Base-by-base conservation (phyloP, 2,888 invertebrate genomes). In the Anticlea derivata region DNA sequence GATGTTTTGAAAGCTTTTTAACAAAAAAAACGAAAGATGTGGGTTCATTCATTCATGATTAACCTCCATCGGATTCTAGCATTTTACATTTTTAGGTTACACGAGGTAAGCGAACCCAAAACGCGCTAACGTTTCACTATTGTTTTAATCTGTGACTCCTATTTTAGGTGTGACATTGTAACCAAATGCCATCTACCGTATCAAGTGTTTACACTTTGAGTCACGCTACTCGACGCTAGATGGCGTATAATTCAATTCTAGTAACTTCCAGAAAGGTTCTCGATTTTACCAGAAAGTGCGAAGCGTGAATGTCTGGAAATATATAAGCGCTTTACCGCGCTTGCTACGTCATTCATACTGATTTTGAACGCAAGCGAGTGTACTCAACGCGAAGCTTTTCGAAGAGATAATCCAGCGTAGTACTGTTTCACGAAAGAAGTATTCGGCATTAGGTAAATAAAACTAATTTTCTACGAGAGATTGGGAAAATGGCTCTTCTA, bases 401-500 rank as follows among this genome's bases (percentile, higher is more conserved):
- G 40, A 44, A 29, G 34, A 22, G 35, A 11, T 12, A 8, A n/a
- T 8, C 29, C 1, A 7, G 17, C 17, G 17, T n/a, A n/a, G n/a
- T n/a, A n/a, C n/a, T n/a, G n/a, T n/a, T n/a, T n/a, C n/a, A n/a
- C n/a, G n/a, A 7, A 7, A 22, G 11, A 22, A 13, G 13, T 27
- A 13, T 33, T 17, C 17, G 8, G 5, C 17, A 17, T n/a, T n/a
- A n/a, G n/a, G n/a, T n/a, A n/a, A n/a, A n/a, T n/a, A n/a, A n/a
- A n/a, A n/a, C n/a, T n/a, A n/a, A n/a, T n/a, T n/a, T n/a, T 8
- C 27, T 27, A 10, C 27, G 5, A 27, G 1, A n/a, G 1, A 26
- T 26, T 26, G 24, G 5, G 30, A 17, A 49, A 48, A 88, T 89
- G 89, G 79, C 88, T n/a, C 65, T 89, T 24, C 10, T 89, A 70